These are phyloP conservation scores for Coracopsis vasa DNA, from an alignment of 2,113 vertebrate genomes.

Conservation along the genomic window DNA sequence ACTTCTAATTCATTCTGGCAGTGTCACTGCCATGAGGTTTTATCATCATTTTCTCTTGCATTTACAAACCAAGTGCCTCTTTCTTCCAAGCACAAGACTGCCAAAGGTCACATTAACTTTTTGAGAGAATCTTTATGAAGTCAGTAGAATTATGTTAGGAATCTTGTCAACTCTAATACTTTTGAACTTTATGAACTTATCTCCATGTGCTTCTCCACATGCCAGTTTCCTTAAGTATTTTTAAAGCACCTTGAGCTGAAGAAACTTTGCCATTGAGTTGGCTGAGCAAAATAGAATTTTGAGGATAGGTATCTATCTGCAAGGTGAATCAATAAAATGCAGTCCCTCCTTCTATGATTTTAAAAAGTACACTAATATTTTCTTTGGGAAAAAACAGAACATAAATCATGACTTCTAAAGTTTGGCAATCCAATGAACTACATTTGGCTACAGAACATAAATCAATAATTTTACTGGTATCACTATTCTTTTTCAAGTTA, in stretches of 20 bases:
- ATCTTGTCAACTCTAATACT: background rate
- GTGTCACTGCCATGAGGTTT: background rate
- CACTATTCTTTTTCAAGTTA: background rate
- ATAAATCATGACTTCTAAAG: too few relatives aligned
- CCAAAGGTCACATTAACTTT: background rate
- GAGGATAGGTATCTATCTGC: background rate
- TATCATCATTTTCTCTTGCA: background rate
- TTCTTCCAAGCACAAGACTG: background rate
- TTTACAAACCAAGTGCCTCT: background rate
- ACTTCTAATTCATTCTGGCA: background rate
- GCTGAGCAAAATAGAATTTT: background rate
- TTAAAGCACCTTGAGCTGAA: background rate
- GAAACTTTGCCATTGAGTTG: background rate
- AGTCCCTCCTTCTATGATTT: background rate
- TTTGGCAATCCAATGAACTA: too few relatives aligned
- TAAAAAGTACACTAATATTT: conserved; percentile 11
- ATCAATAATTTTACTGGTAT: background rate
- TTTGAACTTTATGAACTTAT: background rate
- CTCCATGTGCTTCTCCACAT: background rate
- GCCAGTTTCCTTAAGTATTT: background rate
- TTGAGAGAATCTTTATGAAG: background rate
- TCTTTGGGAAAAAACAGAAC: background rate
- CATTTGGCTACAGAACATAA: background rate
- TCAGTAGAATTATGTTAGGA: background rate
- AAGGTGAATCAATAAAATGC: background rate